Conservation (phyloP, 2,113 vertebrate species). For the Pithys albifrons region DNA sequence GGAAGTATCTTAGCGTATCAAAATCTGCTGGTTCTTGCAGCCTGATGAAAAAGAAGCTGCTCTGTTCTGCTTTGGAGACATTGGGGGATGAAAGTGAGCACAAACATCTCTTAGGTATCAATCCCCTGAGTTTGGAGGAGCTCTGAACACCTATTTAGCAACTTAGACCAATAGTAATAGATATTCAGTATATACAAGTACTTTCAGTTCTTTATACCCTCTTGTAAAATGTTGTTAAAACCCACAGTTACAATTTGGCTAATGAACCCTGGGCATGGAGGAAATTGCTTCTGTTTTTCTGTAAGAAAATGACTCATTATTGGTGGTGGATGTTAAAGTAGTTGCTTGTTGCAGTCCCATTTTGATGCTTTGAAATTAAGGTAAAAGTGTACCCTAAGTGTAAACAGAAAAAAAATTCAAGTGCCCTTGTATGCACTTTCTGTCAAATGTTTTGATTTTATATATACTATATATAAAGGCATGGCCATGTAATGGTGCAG, state of each 20-base stretch:
- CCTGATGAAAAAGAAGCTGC: slow-evolving; percentile 11
- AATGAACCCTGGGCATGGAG: neutral
- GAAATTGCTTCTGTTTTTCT: neutral
- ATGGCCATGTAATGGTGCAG: neutral
- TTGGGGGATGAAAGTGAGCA: slow-evolving; percentile 16
- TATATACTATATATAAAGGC: neutral
- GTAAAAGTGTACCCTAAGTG: neutral
- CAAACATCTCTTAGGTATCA: slow-evolving; percentile 7
- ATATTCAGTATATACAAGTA: neutral
- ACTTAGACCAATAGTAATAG: neutral
- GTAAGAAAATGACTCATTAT: neutral
- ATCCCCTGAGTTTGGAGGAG: neutral
- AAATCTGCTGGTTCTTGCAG: slow-evolving; percentile 15
- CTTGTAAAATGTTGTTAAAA: neutral
- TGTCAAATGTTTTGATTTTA: neutral
- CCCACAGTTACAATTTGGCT: neutral
- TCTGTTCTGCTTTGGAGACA: neutral
- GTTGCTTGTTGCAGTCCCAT: neutral
- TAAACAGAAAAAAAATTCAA: neutral
- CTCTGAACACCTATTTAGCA: neutral
- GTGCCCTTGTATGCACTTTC: neutral
- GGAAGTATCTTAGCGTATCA: neutral
- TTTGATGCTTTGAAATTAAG: neutral
- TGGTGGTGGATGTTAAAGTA: neutral
- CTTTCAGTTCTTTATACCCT: neutral